Base-by-base conservation (phyloP, 2,797 vertebrate species). In the Anabacerthia variegaticeps region DNA sequence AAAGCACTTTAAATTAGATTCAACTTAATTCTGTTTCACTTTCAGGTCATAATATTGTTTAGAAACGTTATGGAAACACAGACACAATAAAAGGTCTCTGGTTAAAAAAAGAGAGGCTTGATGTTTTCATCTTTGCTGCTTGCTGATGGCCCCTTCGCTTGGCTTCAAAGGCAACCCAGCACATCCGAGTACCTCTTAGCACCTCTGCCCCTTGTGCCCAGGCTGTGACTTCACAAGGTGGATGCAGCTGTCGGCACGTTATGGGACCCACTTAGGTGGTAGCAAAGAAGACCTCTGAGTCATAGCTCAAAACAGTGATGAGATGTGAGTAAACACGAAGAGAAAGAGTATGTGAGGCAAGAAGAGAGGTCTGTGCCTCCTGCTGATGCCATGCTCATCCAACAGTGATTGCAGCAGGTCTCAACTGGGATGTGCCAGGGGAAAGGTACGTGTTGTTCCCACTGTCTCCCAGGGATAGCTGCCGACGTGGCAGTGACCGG, bases 1-100 rank as follows among this genome's bases (percentile, higher is more conserved):
- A 81, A 96, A 93, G 89, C 85, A 55, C 80, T 93, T 95, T 32
- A 95, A 92, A 97, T 90, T 82, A 94, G 93, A 96, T 88, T 85
- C 67, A 74, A 46, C 86, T 89, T 82, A 79, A 93, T 95, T 85
- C 74, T 80, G 61, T 77, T 95, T 93, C 92, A 91, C 86, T 95
- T 96, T 92, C 78, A 74, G 68, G 84, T 77, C 49, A 30, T 62
- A 92, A 90, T 82, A 90, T 37, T 87, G 74, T 89, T 96, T 85
- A 80, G 88, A 92, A 96, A 79, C 77, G 54, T 88, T 78, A 92
- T 30, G 46, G 59, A 82, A 92, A 76, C 56, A 61, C 34, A 89
- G 80, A 76, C 63, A 61, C 39, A 49, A 75, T 24, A 49, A 44
- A 86, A 62, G 63, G 80, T 61, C 41, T 52, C 55, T 15, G 48